Evolutionary conservation across 2,113 vertebrate genomes (phyloP), one percentile per base, ranked within the genome.

Genomic region (Epinephelus fuscoguttatus): DNA sequence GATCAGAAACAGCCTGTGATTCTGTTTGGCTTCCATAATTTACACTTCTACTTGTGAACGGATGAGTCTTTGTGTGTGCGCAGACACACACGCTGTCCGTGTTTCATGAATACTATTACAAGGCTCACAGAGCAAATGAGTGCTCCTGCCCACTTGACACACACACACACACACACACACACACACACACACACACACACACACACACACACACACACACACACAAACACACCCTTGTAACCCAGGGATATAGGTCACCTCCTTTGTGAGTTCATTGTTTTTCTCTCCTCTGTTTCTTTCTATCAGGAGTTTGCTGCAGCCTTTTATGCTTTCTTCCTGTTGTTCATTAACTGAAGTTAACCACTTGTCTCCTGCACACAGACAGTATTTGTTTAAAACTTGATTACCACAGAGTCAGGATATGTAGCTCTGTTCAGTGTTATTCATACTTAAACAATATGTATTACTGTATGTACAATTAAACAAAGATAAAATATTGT

Each of bases 91-190:
- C 40, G 2, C 73, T 75, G 80, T 89, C 75, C 70, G 6, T 83
- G 88, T 92, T 89, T 86, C 91, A 93, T 93, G 92, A 93, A 94
- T 92, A 89, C 90, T 84, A 93, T 94, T 92, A 91, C 91, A 93
- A 78, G 91, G 84, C 91, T 92, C 86, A 92, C 87, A 81, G 85
- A 92, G 75, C 89, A 93, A 92, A 90, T 82, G 84, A 93, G 88
- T 4, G 80, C 80, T 45, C 21, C 75, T 80, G 75, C 79, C 79
- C 90, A 89, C 81, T 87, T 84, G 61, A 84, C 81, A 88, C 88
- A 80, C 88, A 86, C 84, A 70, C 60, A 84, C 75, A 73, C 76
- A 64, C 70, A 74, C 83, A 80, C 77, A 47, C 63, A 86, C 84
- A 70, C 60, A 84, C 75, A 73, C 76, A 64, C 70, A 74, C 83